Conservation (phyloP, 1,140 invertebrate genomes). For the Ceratina japonica region DNA sequence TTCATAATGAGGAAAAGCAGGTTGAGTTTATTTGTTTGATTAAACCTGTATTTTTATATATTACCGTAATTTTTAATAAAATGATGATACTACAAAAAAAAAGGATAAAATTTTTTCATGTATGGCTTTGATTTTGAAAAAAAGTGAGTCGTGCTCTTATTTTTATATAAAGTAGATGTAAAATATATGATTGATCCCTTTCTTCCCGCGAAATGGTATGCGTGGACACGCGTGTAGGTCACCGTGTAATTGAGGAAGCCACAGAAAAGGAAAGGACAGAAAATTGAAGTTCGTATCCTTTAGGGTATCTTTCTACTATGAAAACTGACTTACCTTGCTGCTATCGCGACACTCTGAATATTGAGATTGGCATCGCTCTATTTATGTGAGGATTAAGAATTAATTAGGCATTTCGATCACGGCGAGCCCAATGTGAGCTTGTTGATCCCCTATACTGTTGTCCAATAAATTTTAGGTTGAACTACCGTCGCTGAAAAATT, state of each 20-base stretch:
- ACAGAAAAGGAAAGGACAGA: neutral
- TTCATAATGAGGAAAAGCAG: too few relatives aligned
- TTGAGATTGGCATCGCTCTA: neutral
- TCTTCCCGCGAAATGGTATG: too few relatives aligned
- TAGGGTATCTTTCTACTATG: neutral
- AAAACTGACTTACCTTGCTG: constrained; percentile 12
- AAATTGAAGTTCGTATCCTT: constrained; percentile 2
- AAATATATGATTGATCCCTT: too few relatives aligned
- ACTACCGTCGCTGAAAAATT: constrained; percentile 22
- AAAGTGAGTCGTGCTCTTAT: too few relatives aligned
- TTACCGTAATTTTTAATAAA: too few relatives aligned
- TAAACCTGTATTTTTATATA: too few relatives aligned
- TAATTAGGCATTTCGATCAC: constrained; percentile 66
- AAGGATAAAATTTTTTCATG: too few relatives aligned
- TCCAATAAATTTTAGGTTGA: constrained; percentile 42
- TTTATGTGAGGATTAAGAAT: constrained; percentile 49
- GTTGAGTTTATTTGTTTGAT: too few relatives aligned
- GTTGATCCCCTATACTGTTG: constrained; percentile 33
- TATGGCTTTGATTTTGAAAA: too few relatives aligned
- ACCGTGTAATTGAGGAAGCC: constrained; percentile 13
- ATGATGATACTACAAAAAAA: too few relatives aligned
- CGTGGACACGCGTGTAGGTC: too few relatives aligned
- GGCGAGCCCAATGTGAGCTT: constrained; percentile 41
- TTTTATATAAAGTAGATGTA: too few relatives aligned
- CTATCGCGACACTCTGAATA: constrained; percentile 8